These are phyloP conservation scores for Cottus gobio DNA, from an alignment of 2,113 vertebrate genomes.

Conservation along the genomic window DNA sequence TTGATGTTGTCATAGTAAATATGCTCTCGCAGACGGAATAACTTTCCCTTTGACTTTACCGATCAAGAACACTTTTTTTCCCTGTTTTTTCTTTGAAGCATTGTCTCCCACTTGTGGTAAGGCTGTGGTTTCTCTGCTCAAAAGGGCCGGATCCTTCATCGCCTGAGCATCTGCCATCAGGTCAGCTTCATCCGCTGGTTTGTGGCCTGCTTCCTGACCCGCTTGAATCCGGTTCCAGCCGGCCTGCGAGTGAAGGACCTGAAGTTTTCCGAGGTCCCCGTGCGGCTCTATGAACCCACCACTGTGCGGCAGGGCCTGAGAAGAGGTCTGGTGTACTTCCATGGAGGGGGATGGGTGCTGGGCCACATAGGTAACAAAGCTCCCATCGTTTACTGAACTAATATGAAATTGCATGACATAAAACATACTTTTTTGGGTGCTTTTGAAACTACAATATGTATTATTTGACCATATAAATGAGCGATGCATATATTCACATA, in stretches of 20 bases:
- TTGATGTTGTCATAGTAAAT: constrained; percentile 65
- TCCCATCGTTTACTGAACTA: not conserved
- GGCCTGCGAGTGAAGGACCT: constrained; percentile 83
- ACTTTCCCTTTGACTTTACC: constrained; percentile 59
- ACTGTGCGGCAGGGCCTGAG: constrained; percentile 57
- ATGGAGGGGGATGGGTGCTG: constrained; percentile 85
- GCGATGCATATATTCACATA: not conserved
- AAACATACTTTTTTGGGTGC: not conserved
- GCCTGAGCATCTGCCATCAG: constrained; percentile 82
- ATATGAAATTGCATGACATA: not conserved
- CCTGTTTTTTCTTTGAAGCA: not conserved
- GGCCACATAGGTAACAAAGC: constrained; percentile 84
- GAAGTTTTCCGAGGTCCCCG: constrained; percentile 80
- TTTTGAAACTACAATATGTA: not conserved
- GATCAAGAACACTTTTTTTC: constrained; percentile 8
- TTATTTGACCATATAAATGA: not conserved
- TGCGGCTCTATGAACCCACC: constrained; percentile 87
- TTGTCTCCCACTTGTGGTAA: constrained; percentile 3
- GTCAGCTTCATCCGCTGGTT: constrained; percentile 80
- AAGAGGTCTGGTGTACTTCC: constrained; percentile 86
- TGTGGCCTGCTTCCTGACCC: constrained; percentile 49
- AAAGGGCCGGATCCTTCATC: constrained; percentile 86
- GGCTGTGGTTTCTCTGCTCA: constrained; percentile 17
- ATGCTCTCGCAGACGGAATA: constrained; percentile 36
- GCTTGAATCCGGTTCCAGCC: constrained; percentile 27